Conservation (phyloP, 2,797 vertebrate genomes). For the Gymnoscopelus braueri region DNA sequence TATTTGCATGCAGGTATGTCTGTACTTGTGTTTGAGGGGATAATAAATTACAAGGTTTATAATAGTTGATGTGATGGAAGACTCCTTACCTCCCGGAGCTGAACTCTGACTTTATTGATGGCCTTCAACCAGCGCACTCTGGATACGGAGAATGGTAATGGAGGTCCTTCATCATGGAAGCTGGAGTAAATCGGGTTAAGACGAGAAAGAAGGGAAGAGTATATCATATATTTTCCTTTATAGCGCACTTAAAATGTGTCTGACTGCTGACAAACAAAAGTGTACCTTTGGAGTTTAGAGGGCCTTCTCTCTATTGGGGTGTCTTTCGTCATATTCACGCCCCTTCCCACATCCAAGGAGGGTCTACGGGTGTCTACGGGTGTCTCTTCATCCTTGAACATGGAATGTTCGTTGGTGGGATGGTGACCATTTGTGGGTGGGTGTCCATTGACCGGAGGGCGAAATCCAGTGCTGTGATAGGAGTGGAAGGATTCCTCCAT, state of each 20-base stretch:
- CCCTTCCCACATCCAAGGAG: slow-evolving; percentile 44
- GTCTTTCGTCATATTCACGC: slow-evolving; percentile 56
- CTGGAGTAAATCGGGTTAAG: slow-evolving; percentile 42
- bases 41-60: too few species aligned
- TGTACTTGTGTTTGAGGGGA: too few species aligned
- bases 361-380: slow-evolving; percentile 11
- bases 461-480: slow-evolving; percentile 80
- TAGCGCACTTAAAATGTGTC: background rate
- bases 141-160: slow-evolving; percentile 85
- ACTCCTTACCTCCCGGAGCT: slow-evolving; percentile 92
- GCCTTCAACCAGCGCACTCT: slow-evolving; percentile 93
- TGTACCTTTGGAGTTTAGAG: slow-evolving; percentile 74
- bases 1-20: background rate
- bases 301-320: slow-evolving; percentile 56
- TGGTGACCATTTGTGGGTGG: slow-evolving; percentile 55
- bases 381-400: slow-evolving; percentile 48
- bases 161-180: slow-evolving; percentile 80
- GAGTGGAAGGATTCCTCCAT: slow-evolving; percentile 87
- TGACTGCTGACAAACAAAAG: background rate
- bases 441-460: slow-evolving; percentile 53
- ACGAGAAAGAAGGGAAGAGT: slow-evolving; percentile 8
- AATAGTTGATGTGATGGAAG: slow-evolving; percentile 2
- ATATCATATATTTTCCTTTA: background rate
- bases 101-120: slow-evolving; percentile 94
- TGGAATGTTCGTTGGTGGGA: slow-evolving; percentile 65